phyloP scores from a whole-genome alignment of 1,140 invertebrate genomes.

The Homalodisca vitripennis region DNA sequence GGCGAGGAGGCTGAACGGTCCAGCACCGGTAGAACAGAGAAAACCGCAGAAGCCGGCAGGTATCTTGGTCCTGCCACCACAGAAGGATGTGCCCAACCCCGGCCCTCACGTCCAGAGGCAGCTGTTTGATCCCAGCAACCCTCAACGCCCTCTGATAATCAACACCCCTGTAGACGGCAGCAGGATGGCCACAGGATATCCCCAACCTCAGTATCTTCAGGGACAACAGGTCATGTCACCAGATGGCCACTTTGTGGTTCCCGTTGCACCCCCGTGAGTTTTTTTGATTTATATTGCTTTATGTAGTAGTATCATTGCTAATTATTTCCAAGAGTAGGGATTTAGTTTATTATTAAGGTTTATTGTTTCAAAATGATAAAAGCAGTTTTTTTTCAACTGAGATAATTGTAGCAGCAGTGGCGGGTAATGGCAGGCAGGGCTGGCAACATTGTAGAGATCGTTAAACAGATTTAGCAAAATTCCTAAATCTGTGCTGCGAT shows the following conservation, averaged over 20 bases:
- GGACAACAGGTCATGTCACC: not conserved
- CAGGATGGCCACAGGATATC: not conserved
- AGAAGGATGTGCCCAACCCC: slow-evolving; percentile 29
- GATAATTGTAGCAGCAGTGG: no score
- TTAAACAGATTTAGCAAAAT: no score
- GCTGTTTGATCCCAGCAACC: slow-evolving; percentile 68
- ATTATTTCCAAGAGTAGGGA: no score
- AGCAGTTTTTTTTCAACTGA: no score
- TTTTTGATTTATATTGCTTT: slow-evolving; percentile 43
- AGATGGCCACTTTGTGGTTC: not conserved
- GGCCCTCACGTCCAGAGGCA: slow-evolving; percentile 49
- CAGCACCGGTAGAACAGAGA: slow-evolving; percentile 45
- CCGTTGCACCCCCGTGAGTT: slow-evolving; percentile 15
- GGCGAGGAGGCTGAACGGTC: slow-evolving; percentile 46
- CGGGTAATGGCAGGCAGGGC: no score
- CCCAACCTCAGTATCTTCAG: slow-evolving; percentile 14
- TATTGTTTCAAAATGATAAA: no score
- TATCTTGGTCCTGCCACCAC: slow-evolving; percentile 37
- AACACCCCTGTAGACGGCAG: slow-evolving; percentile 37
- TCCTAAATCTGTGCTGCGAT: no score
- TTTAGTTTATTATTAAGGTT: no score
- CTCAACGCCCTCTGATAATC: slow-evolving; percentile 65
- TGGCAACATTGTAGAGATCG: no score
- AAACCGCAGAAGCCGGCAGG: slow-evolving; percentile 40
- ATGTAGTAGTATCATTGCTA: not conserved